These are phyloP conservation scores for Drosophila nr. perissopoda DNA, from an alignment of 2,888 invertebrate genomes.

Conservation along the genomic window DNA sequence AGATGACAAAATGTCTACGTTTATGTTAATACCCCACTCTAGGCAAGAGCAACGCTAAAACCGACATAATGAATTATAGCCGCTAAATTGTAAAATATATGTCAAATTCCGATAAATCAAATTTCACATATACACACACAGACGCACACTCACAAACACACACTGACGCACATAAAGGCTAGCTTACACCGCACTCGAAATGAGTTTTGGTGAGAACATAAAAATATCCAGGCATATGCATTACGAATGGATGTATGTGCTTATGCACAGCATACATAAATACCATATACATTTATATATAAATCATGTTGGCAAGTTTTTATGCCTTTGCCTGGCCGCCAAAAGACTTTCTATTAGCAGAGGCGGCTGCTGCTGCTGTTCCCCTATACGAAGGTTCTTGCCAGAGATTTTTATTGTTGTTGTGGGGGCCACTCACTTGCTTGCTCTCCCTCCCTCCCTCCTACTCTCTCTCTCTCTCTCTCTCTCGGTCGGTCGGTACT, in stretches of 20 bases:
- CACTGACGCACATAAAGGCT: background rate
- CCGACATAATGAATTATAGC: conserved; percentile 80
- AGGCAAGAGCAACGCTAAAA: conserved; percentile 65
- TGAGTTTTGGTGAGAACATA: conserved; percentile 72
- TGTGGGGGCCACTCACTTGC: background rate
- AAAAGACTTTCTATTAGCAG: conserved; percentile 75
- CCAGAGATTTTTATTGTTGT: conserved; percentile 53
- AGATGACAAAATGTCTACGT: conserved; percentile 51
- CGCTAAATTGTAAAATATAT: conserved; percentile 81
- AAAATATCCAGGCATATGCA: conserved; percentile 70
- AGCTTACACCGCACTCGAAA: conserved; percentile 52
- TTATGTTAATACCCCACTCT: conserved; percentile 59
- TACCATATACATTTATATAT: conserved; percentile 66
- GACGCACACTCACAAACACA: conserved; percentile 10
- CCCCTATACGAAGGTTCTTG: conserved; percentile 40
- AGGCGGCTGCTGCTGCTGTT: conserved; percentile 46
- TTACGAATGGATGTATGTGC: conserved; percentile 55
- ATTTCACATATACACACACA: conserved; percentile 42
- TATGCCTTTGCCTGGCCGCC: conserved; percentile 66
- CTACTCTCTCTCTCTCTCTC: background rate
- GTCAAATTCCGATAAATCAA: conserved; percentile 78
- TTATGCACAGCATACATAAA: conserved; percentile 62
- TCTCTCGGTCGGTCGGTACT: conserved; percentile 1
- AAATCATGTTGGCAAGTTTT: conserved; percentile 81
- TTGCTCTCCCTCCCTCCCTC: background rate